Evolutionary conservation across 2,888 invertebrate genomes (phyloP), one percentile per base, ranked within the genome.

Genomic region (Cryptocheilus praepositus): DNA sequence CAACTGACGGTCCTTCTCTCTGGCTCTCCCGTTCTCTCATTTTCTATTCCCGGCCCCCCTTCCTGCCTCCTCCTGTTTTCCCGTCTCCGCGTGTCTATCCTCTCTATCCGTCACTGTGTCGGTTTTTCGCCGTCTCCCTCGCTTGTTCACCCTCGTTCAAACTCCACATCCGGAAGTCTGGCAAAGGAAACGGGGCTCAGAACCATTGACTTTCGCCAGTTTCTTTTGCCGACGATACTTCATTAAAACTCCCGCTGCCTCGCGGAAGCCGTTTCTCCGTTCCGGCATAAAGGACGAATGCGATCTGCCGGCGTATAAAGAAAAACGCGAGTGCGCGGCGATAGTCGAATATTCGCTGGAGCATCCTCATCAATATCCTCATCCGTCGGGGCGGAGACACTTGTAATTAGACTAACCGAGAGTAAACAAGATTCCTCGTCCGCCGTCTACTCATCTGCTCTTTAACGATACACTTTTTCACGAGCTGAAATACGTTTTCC

Each of bases 221-320:
- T 58, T 44, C 62, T 62, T 61, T 28, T n/a, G 55, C 19, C 52
- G 56, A 62, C 44, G 66, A 64, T 70, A 71, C 66, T 71, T 73
- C 63, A 75, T 73, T 75, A 77, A 75, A 73, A 73, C 56, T 70
- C 58, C 62, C 28, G 57, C 45, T 46, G 45, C 45, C 16, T n/a
- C 49, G n/a, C 49, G 49, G 36, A 36, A 36, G 36, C 36, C 36
- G 36, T 36, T 11, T 7, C 36, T 36, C 13, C 13, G 36, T 7
- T 11, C 36, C 11, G 13, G 13, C 36, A 36, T 36, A 36, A 36
- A 36, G 36, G 36, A 36, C 36, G 36, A 36, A 1, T 11, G 36
- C 36, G 25, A 25, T 2, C 11, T 11, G 36, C 36, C 4, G 11
- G 7, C 2, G 36, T 36, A 36, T 36, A 36, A 36, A 36, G 36